Base-by-base conservation (phyloP, 2,888 invertebrate species). In the Apotomis turbidana region DNA sequence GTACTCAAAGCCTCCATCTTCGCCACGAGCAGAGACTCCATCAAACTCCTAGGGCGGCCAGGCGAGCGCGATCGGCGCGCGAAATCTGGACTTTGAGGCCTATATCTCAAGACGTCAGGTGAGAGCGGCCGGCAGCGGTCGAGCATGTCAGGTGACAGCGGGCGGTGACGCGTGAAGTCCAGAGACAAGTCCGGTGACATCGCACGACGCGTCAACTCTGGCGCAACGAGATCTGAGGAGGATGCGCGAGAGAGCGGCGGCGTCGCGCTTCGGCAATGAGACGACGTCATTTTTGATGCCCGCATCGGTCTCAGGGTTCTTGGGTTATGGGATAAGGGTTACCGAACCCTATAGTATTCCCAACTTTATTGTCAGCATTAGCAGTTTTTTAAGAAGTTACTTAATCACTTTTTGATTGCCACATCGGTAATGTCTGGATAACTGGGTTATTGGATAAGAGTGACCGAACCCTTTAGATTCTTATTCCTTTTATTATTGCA, bases 1-100 rank as follows among this genome's bases (percentile, higher is more conserved):
- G 91, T 91, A 72, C 94, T 94, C 12, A 96, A 94, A 58, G 96
- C 95, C 81, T 97, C 97, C 95, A 97, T 97, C 88, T 97, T 97
- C 5, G 97, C 97, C 59, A 97, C 96, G 70, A 97, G 91, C 70
- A 97, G 89, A 74, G 95, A 95, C 85, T 97, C 97, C 97, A 97
- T 97, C 41, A 97, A 89, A n/a, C 96, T 95, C 76, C 96, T 93
- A n/a, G 96, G 96, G 66, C 95, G 90, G n/a, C 93, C 94, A 0
- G 95, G 94, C 36, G 95, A 94, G 0, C 91, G 83, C 2, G 92
- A 90, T 5, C 93, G 78, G 10, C 91, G 78, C 0, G 88, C 83
- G n/a, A 93, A 85, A 69, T 93, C 93, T 36, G 95, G 94, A 0
- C 94, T 91, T 8, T 93, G 77, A 0, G 91, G 88, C 13, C 90